Conservation (phyloP, 1,140 invertebrate species). For the Drosophila novamexicana region DNA sequence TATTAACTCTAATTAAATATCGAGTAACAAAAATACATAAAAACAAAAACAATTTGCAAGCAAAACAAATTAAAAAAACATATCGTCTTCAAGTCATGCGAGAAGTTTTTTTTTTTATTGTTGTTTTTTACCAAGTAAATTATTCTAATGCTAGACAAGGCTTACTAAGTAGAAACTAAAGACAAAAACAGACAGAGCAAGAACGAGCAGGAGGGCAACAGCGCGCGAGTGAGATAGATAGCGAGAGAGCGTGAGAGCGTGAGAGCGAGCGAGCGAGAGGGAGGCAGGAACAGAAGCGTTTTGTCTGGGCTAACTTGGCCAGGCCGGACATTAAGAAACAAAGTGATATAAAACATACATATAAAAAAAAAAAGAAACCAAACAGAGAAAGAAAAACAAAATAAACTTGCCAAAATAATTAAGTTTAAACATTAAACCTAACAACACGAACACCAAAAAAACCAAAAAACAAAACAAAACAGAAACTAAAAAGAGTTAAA, state of each 20-base stretch:
- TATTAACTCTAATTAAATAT: slow-evolving; percentile 56
- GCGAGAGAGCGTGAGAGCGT: not conserved
- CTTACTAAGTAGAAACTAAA: slow-evolving; percentile 60
- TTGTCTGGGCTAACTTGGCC: slow-evolving; percentile 50
- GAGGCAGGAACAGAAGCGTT: slow-evolving; percentile 11
- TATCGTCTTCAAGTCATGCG: slow-evolving; percentile 80
- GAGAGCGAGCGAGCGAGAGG: not conserved
- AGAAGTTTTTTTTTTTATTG: slow-evolving; percentile 49
- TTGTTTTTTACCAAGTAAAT: slow-evolving; percentile 71
- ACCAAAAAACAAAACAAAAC: slow-evolving; percentile 2
- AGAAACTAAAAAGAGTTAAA: slow-evolving; percentile 3
- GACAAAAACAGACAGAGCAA: slow-evolving; percentile 11
- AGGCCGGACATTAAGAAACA: slow-evolving; percentile 54
- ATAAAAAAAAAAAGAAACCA: slow-evolving; percentile 40
- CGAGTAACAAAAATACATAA: slow-evolving; percentile 21
- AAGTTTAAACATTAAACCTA: slow-evolving; percentile 58
- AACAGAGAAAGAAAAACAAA: slow-evolving; percentile 23
- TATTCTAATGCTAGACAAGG: slow-evolving; percentile 61
- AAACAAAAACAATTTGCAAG: slow-evolving; percentile 39
- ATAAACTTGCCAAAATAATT: slow-evolving; percentile 77
- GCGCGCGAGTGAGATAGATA: slow-evolving; percentile 27
- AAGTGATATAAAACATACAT: slow-evolving; percentile 68
- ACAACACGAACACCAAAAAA: slow-evolving; percentile 20
- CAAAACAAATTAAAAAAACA: slow-evolving; percentile 66
- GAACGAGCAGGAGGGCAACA: slow-evolving; percentile 4